phyloP scores from a whole-genome alignment of 2,888 invertebrate genomes.

The Scrobipalpa costella region DNA sequence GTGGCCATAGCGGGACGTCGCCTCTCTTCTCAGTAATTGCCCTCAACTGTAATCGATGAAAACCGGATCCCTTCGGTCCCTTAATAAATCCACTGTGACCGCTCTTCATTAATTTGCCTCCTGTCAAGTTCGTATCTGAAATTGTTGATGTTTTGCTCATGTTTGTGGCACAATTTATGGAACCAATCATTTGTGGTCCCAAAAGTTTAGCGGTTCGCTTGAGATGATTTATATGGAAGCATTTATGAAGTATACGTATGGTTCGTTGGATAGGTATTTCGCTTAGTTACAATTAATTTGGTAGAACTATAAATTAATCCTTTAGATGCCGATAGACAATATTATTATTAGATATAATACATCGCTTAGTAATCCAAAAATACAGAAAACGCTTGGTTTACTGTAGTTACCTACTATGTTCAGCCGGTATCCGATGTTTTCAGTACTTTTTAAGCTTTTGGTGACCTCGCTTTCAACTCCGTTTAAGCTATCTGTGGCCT shows the following conservation, averaged over 20 bases:
- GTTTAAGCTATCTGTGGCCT: too few relatives aligned
- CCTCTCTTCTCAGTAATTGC: slow-evolving; percentile 32
- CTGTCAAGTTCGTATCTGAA: slow-evolving; percentile 71
- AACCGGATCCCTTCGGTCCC: slow-evolving; percentile 50
- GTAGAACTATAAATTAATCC: not conserved
- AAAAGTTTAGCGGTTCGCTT: slow-evolving; percentile 52
- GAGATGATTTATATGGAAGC: slow-evolving; percentile 51
- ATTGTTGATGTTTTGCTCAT: slow-evolving; percentile 76
- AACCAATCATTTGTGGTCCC: slow-evolving; percentile 59
- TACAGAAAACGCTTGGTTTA: too few relatives aligned
- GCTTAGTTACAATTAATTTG: not conserved
- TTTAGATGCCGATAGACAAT: not conserved
- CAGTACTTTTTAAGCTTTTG: too few relatives aligned
- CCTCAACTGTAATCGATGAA: slow-evolving; percentile 49
- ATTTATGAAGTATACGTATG: slow-evolving; percentile 15
- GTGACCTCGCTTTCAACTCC: too few relatives aligned
- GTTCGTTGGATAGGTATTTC: not conserved
- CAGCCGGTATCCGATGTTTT: too few relatives aligned
- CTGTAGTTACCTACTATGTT: too few relatives aligned
- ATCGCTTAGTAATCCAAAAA: not conserved
- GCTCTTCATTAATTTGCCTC: slow-evolving; percentile 72
- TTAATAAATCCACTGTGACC: slow-evolving; percentile 69
- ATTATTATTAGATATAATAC: not conserved
- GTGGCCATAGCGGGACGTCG: not conserved
- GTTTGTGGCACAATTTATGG: slow-evolving; percentile 67